These are phyloP conservation scores for Lasioglossum villosulum DNA, from an alignment of 2,888 invertebrate genomes.

Conservation along the genomic window DNA sequence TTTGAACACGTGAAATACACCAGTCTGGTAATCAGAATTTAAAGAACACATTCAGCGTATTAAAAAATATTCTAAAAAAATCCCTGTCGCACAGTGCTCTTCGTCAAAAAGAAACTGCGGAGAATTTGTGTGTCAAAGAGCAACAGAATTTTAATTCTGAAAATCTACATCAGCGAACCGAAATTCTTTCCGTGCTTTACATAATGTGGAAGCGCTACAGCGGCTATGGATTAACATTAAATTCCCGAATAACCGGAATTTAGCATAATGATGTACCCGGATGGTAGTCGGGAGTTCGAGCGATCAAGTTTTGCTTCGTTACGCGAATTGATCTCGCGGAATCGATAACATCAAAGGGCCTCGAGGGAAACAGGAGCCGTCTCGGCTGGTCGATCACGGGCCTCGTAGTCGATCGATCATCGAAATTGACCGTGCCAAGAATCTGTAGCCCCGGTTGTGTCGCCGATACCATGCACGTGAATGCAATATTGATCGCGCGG, in stretches of 20 bases:
- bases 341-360: slow-evolving; percentile 1
- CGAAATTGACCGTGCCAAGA: slow-evolving; percentile 47
- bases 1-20: no score
- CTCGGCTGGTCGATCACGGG: neutral
- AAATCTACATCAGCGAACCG: neutral
- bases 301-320: neutral
- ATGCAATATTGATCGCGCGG: slow-evolving; percentile 57
- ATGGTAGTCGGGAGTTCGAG: neutral
- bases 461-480: slow-evolving; percentile 29
- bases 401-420: slow-evolving; percentile 46
- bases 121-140: neutral
- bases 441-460: slow-evolving; percentile 18
- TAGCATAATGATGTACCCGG: neutral
- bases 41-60: neutral
- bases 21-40: no score
- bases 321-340: neutral
- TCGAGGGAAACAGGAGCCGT: neutral
- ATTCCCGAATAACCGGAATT: neutral
- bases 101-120: neutral
- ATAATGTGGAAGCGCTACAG: neutral
- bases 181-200: neutral
- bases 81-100: neutral
- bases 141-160: neutral
- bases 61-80: neutral
- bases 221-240: neutral